A percentile compares a stretch with the other conserved stretches of the same genome.
Conservation (phyloP, 35 echinoderm and acorn worm genomes). For the Antedon bifida region DNA sequence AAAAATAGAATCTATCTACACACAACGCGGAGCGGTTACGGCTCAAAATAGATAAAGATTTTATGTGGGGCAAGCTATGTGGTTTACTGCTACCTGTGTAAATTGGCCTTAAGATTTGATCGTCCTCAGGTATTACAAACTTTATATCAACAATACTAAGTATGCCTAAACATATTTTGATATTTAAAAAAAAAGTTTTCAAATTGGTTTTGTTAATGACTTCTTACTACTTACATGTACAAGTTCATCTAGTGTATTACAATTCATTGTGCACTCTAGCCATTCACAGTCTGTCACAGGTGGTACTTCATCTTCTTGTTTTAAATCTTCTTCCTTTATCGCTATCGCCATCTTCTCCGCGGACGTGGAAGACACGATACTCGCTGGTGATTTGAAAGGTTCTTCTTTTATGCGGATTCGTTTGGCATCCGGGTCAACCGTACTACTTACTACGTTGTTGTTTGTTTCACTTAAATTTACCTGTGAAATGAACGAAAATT, state of each 20-base stretch:
- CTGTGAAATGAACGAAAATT: background rate
- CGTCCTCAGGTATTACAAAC: no score
- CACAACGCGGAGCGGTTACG: no score
- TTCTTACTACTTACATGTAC: constrained; percentile 54
- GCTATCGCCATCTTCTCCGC: constrained; percentile 28
- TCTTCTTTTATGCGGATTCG: constrained; percentile 19
- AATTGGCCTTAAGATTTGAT: no score
- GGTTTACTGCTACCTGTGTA: no score
- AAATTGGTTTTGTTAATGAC: no score
- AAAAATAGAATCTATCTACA: no score
- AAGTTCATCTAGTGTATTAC: constrained; percentile 80
- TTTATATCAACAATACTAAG: no score
- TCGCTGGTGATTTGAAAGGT: constrained; percentile 7
- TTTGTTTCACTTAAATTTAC: constrained; percentile 43
- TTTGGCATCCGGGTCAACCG: constrained; percentile 38
- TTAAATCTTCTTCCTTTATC: constrained; percentile 44
- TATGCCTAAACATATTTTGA: no score
- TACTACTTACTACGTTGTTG: constrained; percentile 80
- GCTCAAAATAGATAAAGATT: no score
- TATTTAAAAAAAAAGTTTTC: no score
- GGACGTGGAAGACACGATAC: constrained; percentile 63
- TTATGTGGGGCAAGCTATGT: no score
- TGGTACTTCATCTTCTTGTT: background rate
- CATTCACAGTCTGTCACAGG: constrained; percentile 89
- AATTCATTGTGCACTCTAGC: constrained; percentile 48